Conservation (phyloP, 1,140 invertebrate species). For the Lasaia peninsularis region DNA sequence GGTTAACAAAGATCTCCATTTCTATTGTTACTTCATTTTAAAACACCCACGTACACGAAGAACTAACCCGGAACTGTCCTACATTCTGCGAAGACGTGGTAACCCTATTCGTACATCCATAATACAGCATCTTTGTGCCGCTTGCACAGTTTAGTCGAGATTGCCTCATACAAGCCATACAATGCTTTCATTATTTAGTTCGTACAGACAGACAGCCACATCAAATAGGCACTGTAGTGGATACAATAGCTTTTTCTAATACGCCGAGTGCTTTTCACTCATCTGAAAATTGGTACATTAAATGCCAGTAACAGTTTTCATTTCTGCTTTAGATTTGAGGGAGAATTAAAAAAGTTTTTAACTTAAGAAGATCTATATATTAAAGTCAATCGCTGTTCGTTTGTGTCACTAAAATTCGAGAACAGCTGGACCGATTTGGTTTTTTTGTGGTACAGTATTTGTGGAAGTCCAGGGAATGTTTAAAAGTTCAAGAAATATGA, state of each 20-base stretch:
- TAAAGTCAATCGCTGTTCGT: too few species aligned
- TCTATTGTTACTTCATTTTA: too few species aligned
- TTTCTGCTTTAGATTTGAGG: neutral
- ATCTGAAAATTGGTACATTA: constrained; percentile 4
- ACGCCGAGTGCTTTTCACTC: constrained; percentile 8
- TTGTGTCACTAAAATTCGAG: too few species aligned
- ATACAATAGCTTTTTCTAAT: constrained; percentile 12
- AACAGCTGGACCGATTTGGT: too few species aligned
- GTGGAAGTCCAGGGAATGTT: too few species aligned
- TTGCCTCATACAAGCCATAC: constrained; percentile 9
- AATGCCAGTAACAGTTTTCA: constrained; percentile 7
- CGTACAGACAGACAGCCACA: neutral
- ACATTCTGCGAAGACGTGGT: neutral
- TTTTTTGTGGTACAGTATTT: too few species aligned
- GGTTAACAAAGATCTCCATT: too few species aligned
- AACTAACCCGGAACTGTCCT: neutral
- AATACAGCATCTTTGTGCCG: constrained; percentile 6
- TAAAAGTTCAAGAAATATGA: too few species aligned
- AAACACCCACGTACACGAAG: neutral
- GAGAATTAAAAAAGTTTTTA: neutral
- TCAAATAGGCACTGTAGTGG: constrained; percentile 7
- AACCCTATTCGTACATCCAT: neutral
- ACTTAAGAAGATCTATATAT: too few species aligned
- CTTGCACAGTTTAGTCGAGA: neutral
- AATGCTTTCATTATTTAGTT: constrained; percentile 11